These are phyloP conservation scores for Erythrocebus patas DNA, from an alignment of 2,113 vertebrate genomes.

Conservation along the genomic window DNA sequence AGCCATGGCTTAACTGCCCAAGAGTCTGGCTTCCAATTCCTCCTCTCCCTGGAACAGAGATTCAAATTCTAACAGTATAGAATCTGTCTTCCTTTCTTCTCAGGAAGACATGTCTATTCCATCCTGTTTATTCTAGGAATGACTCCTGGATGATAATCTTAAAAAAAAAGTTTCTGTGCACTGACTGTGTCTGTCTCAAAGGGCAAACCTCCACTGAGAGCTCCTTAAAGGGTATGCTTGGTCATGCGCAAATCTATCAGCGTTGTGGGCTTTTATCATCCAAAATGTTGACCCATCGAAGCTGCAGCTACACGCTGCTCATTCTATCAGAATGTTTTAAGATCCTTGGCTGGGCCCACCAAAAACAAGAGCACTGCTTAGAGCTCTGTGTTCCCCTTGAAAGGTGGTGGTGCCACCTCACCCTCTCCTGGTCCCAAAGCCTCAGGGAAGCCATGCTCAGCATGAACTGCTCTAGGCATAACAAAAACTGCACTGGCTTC, in stretches of 20 bases:
- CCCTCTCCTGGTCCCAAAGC: background rate
- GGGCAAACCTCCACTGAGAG: background rate
- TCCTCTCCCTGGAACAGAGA: background rate
- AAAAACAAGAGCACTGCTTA: background rate
- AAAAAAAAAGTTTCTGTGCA: background rate
- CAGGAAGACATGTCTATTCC: fast-evolving
- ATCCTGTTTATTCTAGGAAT: background rate
- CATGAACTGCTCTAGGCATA: background rate
- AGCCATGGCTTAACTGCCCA: background rate
- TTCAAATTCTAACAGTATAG: background rate
- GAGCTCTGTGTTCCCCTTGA: background rate
- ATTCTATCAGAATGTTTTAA: background rate
- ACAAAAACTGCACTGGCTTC: background rate
- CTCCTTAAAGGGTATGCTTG: too few relatives aligned
- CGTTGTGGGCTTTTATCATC: background rate
- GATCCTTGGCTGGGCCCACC: background rate
- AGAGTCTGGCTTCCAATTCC: background rate
- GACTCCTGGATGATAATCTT: background rate
- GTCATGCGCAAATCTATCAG: fast-evolving
- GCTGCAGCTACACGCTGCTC: background rate
- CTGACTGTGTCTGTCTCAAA: background rate
- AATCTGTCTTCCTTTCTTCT: background rate
- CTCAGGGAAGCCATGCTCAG: background rate
- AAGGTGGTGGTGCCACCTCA: background rate
- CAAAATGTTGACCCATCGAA: background rate